Evolutionary conservation across 2,797 vertebrate species (phyloP).

Genomic region (Silurus lanzhouensis): DNA sequence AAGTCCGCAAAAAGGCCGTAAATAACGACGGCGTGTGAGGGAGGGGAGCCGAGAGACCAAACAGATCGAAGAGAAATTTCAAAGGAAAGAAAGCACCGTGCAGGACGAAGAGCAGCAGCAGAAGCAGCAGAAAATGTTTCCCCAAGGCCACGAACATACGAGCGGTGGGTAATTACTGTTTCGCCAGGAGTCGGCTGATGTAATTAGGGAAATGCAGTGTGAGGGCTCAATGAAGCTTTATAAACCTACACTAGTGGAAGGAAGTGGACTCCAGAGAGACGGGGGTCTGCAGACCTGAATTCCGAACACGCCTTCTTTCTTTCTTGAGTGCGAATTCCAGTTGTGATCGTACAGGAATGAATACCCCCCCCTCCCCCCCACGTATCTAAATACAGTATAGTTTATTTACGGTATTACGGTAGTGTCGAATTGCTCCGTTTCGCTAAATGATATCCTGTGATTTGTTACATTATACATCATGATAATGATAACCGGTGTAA

Average conservation of each 20-base stretch:
- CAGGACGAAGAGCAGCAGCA: background rate
- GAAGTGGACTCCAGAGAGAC: background rate
- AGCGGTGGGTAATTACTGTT: conserved; percentile 37
- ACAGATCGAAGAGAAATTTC: conserved; percentile 13
- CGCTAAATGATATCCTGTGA: too few species aligned
- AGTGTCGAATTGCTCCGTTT: too few species aligned
- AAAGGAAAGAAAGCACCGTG: background rate
- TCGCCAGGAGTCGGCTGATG: conserved; percentile 36
- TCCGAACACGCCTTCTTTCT: background rate
- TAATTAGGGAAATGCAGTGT: conserved; percentile 48
- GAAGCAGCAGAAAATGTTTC: conserved; percentile 31
- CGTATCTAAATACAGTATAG: too few species aligned
- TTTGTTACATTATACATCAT: too few species aligned
- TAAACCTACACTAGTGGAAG: background rate
- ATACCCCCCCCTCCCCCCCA: too few species aligned
- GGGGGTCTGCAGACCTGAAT: too few species aligned
- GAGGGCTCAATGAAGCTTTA: conserved; percentile 45
- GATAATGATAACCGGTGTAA: too few species aligned
- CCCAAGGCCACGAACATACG: conserved; percentile 27
- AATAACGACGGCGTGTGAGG: conserved; percentile 52
- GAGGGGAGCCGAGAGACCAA: conserved; percentile 10
- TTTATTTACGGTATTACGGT: too few species aligned
- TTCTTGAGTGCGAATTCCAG: too few species aligned
- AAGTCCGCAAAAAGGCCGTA: conserved; percentile 57
- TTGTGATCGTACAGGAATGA: too few species aligned